A percentile compares a stretch with the other conserved stretches of the same genome.
These are phyloP conservation scores for Trichonephila clavata DNA, from an alignment of 1,140 invertebrate genomes.

Conservation along the genomic window DNA sequence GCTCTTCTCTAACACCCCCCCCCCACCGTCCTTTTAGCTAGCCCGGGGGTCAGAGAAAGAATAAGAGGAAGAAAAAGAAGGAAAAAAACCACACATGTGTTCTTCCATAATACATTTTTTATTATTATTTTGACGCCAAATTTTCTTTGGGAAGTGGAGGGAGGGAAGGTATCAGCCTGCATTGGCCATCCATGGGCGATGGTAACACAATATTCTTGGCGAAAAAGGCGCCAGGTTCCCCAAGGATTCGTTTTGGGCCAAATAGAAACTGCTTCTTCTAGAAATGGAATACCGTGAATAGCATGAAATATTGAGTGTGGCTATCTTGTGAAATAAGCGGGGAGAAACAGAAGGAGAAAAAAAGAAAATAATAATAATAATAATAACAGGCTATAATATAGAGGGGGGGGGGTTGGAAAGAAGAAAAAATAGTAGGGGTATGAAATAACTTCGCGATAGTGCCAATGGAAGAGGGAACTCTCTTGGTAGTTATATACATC, in stretches of 20 bases:
- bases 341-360: not conserved
- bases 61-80: no score
- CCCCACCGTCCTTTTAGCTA: not conserved
- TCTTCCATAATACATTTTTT: slow-evolving; percentile 49
- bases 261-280: slow-evolving; percentile 69
- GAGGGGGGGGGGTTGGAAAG: not conserved
- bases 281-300: slow-evolving; percentile 74
- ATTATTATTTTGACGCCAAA: slow-evolving; percentile 58
- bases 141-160: not conserved
- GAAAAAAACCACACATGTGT: slow-evolving; percentile 34
- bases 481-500: slow-evolving; percentile 74
- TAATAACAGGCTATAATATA: slow-evolving; percentile 73
- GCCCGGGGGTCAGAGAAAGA: slow-evolving; percentile 28
- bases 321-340: slow-evolving; percentile 64
- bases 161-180: not conserved
- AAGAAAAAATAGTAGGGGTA: not conserved
- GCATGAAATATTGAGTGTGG: slow-evolving; percentile 76
- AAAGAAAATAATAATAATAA: slow-evolving; percentile 66
- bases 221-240: slow-evolving; percentile 23
- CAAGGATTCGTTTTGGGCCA: slow-evolving; percentile 54
- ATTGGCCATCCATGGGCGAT: not conserved
- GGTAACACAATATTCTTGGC: slow-evolving; percentile 75
- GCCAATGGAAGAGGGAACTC: slow-evolving; percentile 47
- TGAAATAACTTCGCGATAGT: slow-evolving; percentile 63
- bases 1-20: not conserved